phyloP scores from a whole-genome alignment of 2,888 invertebrate species.

The Metacarcinus magister region DNA sequence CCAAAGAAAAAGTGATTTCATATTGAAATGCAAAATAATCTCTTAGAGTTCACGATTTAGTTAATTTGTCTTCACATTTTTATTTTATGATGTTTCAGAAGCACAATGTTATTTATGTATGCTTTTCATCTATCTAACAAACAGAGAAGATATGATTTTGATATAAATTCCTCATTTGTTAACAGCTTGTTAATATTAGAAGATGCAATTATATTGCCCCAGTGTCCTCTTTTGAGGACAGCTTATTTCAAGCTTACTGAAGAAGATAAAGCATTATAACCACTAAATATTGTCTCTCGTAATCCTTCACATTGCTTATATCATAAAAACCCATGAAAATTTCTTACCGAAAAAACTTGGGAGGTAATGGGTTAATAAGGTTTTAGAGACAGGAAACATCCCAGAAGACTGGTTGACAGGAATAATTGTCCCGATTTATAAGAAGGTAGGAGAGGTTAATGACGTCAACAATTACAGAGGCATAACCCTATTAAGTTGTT shows the following conservation, averaged over 20 bases:
- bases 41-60: not conserved
- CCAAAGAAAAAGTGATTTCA: not conserved
- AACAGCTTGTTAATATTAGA: not conserved
- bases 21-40: not conserved
- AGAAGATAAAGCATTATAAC: too few relatives aligned
- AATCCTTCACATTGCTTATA: too few relatives aligned
- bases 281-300: too few relatives aligned
- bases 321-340: not conserved
- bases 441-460: not conserved
- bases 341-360: too few relatives aligned
- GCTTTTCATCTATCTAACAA: too few relatives aligned
- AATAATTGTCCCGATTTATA: not conserved
- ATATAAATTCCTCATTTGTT: too few relatives aligned
- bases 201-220: not conserved
- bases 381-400: not conserved
- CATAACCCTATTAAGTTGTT: not conserved
- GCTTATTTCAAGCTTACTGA: not conserved
- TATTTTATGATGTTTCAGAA: too few relatives aligned
- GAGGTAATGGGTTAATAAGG: too few relatives aligned
- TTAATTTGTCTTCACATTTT: too few relatives aligned
- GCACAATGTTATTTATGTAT: too few relatives aligned
- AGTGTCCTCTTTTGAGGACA: constrained; percentile 52
- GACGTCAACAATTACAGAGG: not conserved
- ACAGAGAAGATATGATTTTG: too few relatives aligned
- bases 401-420: not conserved